phyloP scores from a whole-genome alignment of 2,113 vertebrate genomes.

The Microtus montanus region DNA sequence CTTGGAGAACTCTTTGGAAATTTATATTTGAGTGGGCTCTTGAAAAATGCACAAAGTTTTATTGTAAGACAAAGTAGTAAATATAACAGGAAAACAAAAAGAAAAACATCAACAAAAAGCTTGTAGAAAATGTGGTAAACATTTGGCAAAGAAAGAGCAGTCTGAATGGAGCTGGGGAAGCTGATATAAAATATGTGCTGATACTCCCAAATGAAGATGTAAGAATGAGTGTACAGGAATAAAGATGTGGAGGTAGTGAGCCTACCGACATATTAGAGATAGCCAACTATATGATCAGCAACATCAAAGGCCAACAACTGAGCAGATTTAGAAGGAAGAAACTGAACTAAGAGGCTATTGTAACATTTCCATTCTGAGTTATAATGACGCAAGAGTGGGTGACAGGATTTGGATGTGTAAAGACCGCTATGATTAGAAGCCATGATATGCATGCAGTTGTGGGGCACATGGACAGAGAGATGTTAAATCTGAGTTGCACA shows the following conservation, averaged over 20 bases:
- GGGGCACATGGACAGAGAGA: not conserved
- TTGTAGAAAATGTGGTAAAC: not conserved
- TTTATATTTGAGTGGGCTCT: not conserved
- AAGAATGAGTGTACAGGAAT: not conserved
- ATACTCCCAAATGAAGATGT: not conserved
- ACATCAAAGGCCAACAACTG: not conserved
- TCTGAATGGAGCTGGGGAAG: accelerated
- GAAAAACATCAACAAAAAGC: too few relatives aligned
- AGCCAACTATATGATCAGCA: not conserved
- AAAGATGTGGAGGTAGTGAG: not conserved
- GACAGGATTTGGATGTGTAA: not conserved
- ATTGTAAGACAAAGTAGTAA: not conserved
- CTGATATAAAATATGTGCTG: not conserved
- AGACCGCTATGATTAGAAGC: not conserved
- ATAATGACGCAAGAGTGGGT: not conserved
- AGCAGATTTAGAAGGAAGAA: not conserved
- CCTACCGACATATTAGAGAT: not conserved
- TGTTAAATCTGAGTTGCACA: not conserved
- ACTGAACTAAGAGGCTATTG: not conserved
- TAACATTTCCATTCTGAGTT: not conserved
- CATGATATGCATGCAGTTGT: not conserved
- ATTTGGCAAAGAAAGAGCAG: not conserved
- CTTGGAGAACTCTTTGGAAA: not conserved
- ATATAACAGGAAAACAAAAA: not conserved
- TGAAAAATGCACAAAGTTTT: not conserved